Evolutionary conservation across 2,797 vertebrate genomes (phyloP).

Genomic region (Tangara arthus): DNA sequence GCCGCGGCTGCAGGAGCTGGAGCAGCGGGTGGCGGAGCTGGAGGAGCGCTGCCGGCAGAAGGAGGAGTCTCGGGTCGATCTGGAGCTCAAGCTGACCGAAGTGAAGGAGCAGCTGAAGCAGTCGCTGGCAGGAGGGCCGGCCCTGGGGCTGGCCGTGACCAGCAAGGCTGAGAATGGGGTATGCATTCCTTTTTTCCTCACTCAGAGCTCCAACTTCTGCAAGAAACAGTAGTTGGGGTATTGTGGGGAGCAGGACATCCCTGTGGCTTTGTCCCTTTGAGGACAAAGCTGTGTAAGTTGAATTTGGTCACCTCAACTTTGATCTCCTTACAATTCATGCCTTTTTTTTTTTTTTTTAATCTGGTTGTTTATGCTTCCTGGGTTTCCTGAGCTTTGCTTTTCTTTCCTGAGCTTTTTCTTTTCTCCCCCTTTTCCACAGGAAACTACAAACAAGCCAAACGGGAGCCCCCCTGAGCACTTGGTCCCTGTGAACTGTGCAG

Average conservation of each 20-base stretch:
- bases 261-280: neutral
- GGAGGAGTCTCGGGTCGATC: slow-evolving; percentile 87
- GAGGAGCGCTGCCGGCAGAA: slow-evolving; percentile 88
- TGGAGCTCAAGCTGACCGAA: slow-evolving; percentile 88
- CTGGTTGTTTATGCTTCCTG: neutral
- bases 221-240: neutral
- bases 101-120: slow-evolving; percentile 95
- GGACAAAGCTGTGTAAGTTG: neutral
- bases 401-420: neutral
- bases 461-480: slow-evolving; percentile 77
- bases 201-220: neutral
- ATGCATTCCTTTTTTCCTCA: neutral
- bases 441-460: slow-evolving; percentile 57
- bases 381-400: neutral
- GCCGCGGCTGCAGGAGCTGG: slow-evolving; percentile 74
- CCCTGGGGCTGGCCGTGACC: slow-evolving; percentile 79
- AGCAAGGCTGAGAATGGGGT: slow-evolving; percentile 77
- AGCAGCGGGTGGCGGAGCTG: slow-evolving; percentile 81
- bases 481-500: slow-evolving; percentile 86
- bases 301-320: neutral
- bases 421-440: slow-evolving; percentile 21
- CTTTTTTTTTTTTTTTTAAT: neutral
- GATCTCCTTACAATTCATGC: neutral
- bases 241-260: neutral
- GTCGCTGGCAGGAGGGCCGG: slow-evolving; percentile 87